Evolutionary conservation across 92 coral and sea anemone species (phyloP).

Genomic region (Muricea muricata): DNA sequence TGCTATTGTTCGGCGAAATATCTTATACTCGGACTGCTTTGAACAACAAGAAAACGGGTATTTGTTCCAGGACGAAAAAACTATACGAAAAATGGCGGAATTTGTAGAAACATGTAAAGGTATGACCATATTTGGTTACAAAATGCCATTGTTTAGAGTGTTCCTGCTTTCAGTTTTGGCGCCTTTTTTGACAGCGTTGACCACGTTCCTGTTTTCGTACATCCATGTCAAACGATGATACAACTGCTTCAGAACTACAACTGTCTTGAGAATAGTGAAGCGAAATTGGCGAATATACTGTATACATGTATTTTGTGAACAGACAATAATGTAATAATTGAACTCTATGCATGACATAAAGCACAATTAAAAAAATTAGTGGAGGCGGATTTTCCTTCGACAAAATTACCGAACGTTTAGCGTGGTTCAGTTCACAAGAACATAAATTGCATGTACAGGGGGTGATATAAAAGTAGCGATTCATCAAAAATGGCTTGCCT

Average conservation of each 20-base stretch:
- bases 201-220: slow-evolving; percentile 19
- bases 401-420: no score
- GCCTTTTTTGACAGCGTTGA: slow-evolving; percentile 34
- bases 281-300: not conserved
- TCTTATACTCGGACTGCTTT: slow-evolving; percentile 14
- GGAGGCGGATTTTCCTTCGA: no score
- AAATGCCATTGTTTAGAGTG: slow-evolving; percentile 38
- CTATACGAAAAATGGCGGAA: slow-evolving; percentile 9
- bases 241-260: not conserved
- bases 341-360: no score
- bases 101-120: slow-evolving; percentile 25
- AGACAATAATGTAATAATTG: no score
- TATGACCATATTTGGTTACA: slow-evolving; percentile 36
- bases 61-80: slow-evolving; percentile 28
- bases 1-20: slow-evolving; percentile 26
- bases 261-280: not conserved
- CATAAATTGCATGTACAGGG: no score
- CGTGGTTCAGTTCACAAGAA: no score
- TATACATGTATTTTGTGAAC: no score
- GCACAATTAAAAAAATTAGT: no score
- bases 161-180: slow-evolving; percentile 33
- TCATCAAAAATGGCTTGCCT: no score
- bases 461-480: no score
- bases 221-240: slow-evolving; percentile 23
- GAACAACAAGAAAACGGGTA: slow-evolving; percentile 29